Evolutionary conservation across 2,888 invertebrate species (phyloP).

Genomic region (Mimumesa dahlbomi): DNA sequence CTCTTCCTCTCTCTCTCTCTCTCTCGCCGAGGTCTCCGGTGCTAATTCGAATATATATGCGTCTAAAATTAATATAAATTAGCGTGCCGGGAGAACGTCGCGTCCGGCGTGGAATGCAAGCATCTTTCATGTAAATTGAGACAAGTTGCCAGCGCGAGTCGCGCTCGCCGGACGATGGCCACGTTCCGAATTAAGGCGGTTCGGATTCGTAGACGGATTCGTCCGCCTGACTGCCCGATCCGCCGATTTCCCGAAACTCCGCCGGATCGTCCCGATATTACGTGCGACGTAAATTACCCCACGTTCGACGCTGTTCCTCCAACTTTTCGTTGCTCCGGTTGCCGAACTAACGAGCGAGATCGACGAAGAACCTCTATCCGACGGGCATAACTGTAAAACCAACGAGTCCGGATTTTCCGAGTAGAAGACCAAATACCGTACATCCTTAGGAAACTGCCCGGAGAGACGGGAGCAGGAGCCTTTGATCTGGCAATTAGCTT

Average conservation of each 20-base stretch:
- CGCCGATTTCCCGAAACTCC: no score
- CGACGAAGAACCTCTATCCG: no score
- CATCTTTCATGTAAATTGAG: conserved; percentile 61
- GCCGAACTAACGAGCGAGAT: neutral
- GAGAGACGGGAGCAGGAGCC: conserved; percentile 37
- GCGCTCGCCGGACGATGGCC: conserved; percentile 15
- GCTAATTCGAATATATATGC: conserved; percentile 59
- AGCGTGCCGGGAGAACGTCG: conserved; percentile 37
- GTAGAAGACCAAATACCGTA: neutral
- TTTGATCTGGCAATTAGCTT: conserved; percentile 63
- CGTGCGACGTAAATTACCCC: neutral
- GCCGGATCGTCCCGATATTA: no score
- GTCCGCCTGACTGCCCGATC: no score
- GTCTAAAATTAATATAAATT: conserved; percentile 67
- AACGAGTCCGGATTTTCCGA: neutral
- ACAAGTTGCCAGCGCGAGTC: conserved; percentile 52
- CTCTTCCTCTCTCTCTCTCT: neutral
- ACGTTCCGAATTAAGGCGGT: conserved; percentile 22
- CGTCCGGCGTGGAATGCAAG: conserved; percentile 46
- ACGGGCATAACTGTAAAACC: no score
- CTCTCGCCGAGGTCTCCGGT: conserved; percentile 5
- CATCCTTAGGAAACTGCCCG: conserved; percentile 12
- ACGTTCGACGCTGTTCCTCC: neutral
- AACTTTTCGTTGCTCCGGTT: neutral
- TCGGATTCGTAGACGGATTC: no score